phyloP scores from a whole-genome alignment of 2,888 invertebrate species.

The Nesidiocoris tenuis region DNA sequence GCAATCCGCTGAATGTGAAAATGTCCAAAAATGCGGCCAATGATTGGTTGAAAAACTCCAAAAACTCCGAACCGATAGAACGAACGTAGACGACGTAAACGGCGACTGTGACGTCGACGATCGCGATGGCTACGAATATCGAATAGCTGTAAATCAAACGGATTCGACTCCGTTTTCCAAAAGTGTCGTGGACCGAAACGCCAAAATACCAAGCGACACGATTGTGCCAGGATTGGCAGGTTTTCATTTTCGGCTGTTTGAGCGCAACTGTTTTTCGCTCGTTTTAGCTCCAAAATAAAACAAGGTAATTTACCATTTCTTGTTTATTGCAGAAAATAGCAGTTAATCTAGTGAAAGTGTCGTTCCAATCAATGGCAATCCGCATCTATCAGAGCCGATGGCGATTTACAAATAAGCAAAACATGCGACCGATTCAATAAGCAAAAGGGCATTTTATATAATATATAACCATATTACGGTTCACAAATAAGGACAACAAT shows the following conservation, averaged over 20 bases:
- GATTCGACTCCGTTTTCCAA: background rate
- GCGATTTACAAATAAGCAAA: no score
- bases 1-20: background rate
- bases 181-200: background rate
- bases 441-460: no score
- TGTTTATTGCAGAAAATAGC: no score
- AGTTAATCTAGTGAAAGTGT: no score
- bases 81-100: background rate
- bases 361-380: no score
- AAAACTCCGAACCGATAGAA: background rate
- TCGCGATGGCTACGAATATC: background rate
- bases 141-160: background rate
- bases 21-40: background rate
- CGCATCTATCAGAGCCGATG: no score
- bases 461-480: no score
- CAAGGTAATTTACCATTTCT: no score
- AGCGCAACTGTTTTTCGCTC: no score
- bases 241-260: background rate
- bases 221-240: background rate
- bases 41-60: background rate
- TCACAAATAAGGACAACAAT: no score
- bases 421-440: no score
- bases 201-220: slow-evolving; percentile 7
- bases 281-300: no score
- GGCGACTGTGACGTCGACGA: background rate